Percentiles rank a stretch among this genome's conserved stretches.
Evolutionary conservation across 2,888 invertebrate genomes (phyloP).

Genomic region (Eledona agricola): DNA sequence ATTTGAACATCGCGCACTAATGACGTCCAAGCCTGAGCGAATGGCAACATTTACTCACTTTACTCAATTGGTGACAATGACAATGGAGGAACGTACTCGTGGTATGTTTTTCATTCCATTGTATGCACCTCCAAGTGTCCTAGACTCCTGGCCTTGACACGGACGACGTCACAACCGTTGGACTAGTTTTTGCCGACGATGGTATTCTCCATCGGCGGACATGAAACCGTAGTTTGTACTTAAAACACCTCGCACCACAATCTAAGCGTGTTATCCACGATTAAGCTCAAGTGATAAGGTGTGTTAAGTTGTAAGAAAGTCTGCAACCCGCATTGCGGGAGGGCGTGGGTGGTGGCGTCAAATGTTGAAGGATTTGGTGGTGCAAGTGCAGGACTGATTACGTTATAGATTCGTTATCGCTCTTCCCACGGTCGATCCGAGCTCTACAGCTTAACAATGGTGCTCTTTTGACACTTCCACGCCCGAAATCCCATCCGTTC

Average conservation of each 20-base stretch:
- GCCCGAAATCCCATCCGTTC: constrained; percentile 51
- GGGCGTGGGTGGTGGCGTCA: constrained; percentile 1
- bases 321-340: constrained; percentile 4
- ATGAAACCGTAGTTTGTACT: no score
- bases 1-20: no score
- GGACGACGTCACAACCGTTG: constrained; percentile 9
- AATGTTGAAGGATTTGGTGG: not conserved
- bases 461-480: constrained; percentile 57
- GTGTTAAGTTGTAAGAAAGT: no score
- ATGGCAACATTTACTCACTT: no score
- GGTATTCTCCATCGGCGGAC: no score
- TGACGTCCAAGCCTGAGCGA: no score
- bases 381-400: not conserved
- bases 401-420: constrained; percentile 12
- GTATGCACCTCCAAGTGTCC: constrained; percentile 8
- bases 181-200: constrained; percentile 10
- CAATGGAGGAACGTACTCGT: constrained; percentile 11
- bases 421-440: constrained; percentile 23
- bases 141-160: constrained; percentile 23
- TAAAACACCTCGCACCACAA: no score
- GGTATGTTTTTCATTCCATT: constrained; percentile 9
- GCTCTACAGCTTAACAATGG: constrained; percentile 44
- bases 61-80: not conserved
- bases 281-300: constrained; percentile 2
- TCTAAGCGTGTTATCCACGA: no score